A percentile compares a stretch with the other conserved stretches of the same genome.
These are phyloP conservation scores for Drosophila helvetica DNA, from an alignment of 2,888 invertebrate species.

Conservation along the genomic window DNA sequence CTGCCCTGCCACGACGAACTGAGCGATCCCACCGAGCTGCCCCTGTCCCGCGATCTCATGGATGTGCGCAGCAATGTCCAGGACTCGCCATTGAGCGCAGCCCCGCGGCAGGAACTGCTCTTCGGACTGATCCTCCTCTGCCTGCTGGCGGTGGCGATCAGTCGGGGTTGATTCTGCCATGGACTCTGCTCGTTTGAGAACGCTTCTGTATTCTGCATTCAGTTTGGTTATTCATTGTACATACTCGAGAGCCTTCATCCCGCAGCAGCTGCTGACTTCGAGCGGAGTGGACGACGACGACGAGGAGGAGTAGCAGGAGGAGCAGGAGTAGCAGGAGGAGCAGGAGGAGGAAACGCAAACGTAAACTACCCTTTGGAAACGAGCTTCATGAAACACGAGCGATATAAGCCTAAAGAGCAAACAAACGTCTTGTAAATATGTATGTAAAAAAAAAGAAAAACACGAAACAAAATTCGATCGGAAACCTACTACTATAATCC, in stretches of 20 bases:
- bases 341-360: background rate
- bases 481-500: constrained; percentile 61
- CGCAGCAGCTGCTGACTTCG: background rate
- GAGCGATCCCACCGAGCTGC: constrained; percentile 87
- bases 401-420: constrained; percentile 16
- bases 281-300: constrained; percentile 4
- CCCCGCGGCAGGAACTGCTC: background rate
- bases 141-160: constrained; percentile 1
- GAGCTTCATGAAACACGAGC: constrained; percentile 58
- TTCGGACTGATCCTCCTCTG: constrained; percentile 6
- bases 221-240: constrained; percentile 62
- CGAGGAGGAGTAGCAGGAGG: no score
- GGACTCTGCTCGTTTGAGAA: background rate
- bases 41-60: constrained; percentile 85
- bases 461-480: constrained; percentile 51
- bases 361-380: constrained; percentile 58
- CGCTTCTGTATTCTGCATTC: constrained; percentile 4
- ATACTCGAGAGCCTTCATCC: constrained; percentile 60
- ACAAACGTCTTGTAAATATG: constrained; percentile 67
- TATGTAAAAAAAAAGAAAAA: constrained; percentile 51
- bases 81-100: constrained; percentile 52
- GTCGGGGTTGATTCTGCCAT: constrained; percentile 25
- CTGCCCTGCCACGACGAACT: constrained; percentile 87
- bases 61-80: constrained; percentile 81
- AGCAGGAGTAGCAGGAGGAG: no score